These are phyloP conservation scores for Eunapius fragilis DNA, from an alignment of 37 sponge, comb jelly and placozoan genomes.

Conservation along the genomic window DNA sequence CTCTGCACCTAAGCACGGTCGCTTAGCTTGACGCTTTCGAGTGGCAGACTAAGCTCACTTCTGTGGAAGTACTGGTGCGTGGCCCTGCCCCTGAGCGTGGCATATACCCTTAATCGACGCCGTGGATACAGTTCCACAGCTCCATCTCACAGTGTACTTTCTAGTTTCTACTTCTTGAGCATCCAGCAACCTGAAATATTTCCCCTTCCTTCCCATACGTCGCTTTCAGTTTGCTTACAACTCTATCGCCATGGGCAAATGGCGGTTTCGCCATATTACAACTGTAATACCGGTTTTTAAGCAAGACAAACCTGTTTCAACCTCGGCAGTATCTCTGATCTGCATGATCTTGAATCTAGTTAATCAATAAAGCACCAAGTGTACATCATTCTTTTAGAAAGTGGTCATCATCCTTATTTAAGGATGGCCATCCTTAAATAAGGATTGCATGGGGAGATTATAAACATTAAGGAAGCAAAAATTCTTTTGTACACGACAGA, in stretches of 20 bases:
- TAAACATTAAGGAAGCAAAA: not conserved
- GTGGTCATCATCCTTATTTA: not conserved
- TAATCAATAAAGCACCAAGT: not conserved
- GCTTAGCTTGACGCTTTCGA: too few species aligned
- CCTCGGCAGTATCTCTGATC: not conserved
- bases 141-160: too few species aligned
- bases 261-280: too few species aligned
- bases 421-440: not conserved
- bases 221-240: not conserved
- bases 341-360: not conserved
- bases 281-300: not conserved
- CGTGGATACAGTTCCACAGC: too few species aligned
- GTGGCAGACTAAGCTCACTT: too few species aligned
- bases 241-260: not conserved
- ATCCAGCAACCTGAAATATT: conserved; percentile 8
- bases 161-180: conserved; percentile 14
- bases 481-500: too few species aligned
- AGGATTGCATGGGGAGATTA: not conserved
- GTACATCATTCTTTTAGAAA: not conserved
- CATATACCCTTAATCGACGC: too few species aligned
- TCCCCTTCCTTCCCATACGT: not conserved
- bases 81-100: too few species aligned
- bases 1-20: too few species aligned
- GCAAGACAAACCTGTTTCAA: not conserved
- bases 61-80: not conserved